A percentile compares a stretch with the other conserved stretches of the same genome.
phyloP scores from a whole-genome alignment of 2,888 invertebrate genomes.

The Periphyllus acericola region DNA sequence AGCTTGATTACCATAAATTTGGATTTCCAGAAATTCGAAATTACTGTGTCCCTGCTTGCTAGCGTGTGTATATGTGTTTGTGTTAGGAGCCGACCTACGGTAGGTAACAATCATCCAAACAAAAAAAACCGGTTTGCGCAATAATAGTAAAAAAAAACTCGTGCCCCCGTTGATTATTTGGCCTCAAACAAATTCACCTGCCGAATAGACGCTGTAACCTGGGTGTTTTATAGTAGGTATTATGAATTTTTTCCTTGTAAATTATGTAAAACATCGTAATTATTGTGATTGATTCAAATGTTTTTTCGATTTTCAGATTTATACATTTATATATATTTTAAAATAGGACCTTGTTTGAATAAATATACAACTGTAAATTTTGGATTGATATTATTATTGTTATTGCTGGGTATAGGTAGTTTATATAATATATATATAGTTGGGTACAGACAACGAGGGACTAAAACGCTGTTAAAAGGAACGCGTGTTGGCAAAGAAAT shows the following conservation, averaged over 20 bases:
- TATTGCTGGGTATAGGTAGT: not conserved
- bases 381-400: constrained; percentile 7
- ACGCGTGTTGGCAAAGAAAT: constrained; percentile 18
- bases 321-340: too few relatives aligned
- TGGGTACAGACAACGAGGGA: not conserved
- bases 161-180: constrained; percentile 51
- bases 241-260: not conserved
- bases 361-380: not conserved
- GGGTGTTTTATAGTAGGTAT: not conserved
- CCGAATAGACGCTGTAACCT: constrained; percentile 4
- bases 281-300: constrained; percentile 16
- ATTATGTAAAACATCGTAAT: not conserved
- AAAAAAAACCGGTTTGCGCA: constrained; percentile 50
- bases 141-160: constrained; percentile 45
- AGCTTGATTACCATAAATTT: constrained; percentile 54
- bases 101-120: constrained; percentile 13
- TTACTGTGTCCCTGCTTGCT: constrained; percentile 11
- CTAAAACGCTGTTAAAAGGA: not conserved
- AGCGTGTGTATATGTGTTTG: not conserved
- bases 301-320: not conserved
- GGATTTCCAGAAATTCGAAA: constrained; percentile 50
- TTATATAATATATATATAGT: not conserved
- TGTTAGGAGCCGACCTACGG: constrained; percentile 38
- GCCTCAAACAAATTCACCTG: constrained; percentile 50
- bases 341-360: not conserved